Percentiles rank a stretch among this genome's conserved stretches.
phyloP scores from a whole-genome alignment of 2,888 invertebrate genomes.

The Chrysopilus asiliformis region DNA sequence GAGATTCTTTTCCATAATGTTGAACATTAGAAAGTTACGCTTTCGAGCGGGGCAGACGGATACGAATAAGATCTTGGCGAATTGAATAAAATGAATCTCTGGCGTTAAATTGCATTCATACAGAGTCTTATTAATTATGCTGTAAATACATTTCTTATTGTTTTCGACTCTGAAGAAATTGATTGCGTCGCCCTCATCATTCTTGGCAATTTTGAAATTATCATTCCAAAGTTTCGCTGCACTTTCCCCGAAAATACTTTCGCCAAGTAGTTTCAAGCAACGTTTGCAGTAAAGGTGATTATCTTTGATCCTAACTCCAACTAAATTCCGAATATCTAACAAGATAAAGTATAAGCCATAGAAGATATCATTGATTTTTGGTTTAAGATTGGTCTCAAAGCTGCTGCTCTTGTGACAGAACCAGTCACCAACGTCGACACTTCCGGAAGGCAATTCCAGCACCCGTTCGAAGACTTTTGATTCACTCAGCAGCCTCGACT shows the following conservation, averaged over 20 bases:
- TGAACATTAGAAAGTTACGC: constrained; percentile 7
- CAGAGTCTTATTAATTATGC: constrained; percentile 6
- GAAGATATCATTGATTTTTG: constrained; percentile 13
- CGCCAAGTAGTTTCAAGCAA: constrained; percentile 14
- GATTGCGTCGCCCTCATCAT: too few species aligned
- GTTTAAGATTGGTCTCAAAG: constrained; percentile 7
- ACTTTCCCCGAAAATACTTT: constrained; percentile 5
- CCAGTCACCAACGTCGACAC: constrained; percentile 15
- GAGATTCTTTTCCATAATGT: constrained; percentile 8
- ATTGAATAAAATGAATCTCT: constrained; percentile 6
- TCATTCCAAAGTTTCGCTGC: constrained; percentile 11
- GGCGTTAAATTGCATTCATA: constrained; percentile 1
- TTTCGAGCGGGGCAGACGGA: constrained; percentile 9
- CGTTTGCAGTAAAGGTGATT: constrained; percentile 12
- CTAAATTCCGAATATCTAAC: constrained; percentile 8
- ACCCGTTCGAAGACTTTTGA: constrained; percentile 11
- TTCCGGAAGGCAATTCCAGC: constrained; percentile 15
- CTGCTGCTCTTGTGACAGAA: constrained; percentile 15
- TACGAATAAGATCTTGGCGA: constrained; percentile 10
- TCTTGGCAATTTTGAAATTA: too few species aligned
- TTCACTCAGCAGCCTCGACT: constrained; percentile 4
- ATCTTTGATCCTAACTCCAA: constrained; percentile 8
- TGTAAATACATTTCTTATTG: not conserved
- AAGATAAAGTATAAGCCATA: constrained; percentile 14
- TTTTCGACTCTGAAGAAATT: not conserved